A percentile compares a stretch with the other conserved stretches of the same genome.
Conservation (phyloP, 2,888 invertebrate genomes). For the Rhagonycha lutea region DNA sequence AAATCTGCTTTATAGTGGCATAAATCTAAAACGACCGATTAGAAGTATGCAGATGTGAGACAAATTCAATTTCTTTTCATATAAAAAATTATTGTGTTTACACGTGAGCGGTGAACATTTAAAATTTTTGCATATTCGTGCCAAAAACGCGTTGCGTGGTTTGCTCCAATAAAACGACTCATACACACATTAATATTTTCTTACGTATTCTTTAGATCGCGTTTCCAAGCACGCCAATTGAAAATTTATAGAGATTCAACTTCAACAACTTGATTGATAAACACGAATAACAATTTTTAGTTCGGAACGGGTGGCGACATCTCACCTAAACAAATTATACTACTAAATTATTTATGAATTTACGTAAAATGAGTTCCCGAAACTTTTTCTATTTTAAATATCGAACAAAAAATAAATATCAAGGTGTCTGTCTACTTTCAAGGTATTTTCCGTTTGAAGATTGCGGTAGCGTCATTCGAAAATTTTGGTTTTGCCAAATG, state of each 20-base stretch:
- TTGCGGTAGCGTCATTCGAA: background rate
- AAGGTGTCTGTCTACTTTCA: background rate
- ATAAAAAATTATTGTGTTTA: background rate
- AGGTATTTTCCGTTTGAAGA: background rate
- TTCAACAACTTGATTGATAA: background rate
- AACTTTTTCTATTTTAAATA: background rate
- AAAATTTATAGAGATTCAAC: background rate
- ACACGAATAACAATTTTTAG: background rate
- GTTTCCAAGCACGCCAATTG: conserved; percentile 1
- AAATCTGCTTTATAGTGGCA: conserved; percentile 53
- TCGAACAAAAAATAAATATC: background rate
- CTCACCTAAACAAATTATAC: background rate
- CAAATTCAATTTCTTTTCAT: conserved; percentile 31
- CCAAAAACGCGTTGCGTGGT: background rate
- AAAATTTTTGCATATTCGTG: background rate
- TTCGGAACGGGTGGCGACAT: background rate
- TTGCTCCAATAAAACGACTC: background rate
- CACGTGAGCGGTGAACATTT: background rate
- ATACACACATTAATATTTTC: background rate
- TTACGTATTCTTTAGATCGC: background rate
- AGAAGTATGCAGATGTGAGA: conserved; percentile 52
- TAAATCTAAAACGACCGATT: conserved; percentile 51
- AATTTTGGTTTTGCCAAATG: background rate
- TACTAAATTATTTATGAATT: background rate
- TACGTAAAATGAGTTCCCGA: background rate